Evolutionary conservation across 2,888 invertebrate genomes (phyloP).

Genomic region (Idaea straminata): DNA sequence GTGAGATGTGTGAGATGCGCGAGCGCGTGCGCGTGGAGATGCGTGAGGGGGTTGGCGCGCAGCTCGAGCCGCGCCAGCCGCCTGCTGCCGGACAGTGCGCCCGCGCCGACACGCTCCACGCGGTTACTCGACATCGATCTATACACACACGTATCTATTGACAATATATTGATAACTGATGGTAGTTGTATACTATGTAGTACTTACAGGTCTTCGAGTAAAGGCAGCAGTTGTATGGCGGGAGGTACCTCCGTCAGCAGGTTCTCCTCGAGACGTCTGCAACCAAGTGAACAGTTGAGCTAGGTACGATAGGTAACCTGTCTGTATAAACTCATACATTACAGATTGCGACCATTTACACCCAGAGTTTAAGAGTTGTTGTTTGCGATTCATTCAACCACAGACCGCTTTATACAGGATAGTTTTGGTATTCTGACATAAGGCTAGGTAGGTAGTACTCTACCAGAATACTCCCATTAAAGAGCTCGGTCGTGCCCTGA

Average conservation of each 20-base stretch:
- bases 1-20: slow-evolving; percentile 84
- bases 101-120: slow-evolving; percentile 86
- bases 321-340: not conserved
- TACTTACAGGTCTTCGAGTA: slow-evolving; percentile 93
- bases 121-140: slow-evolving; percentile 89
- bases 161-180: too few relatives aligned
- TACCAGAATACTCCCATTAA: too few relatives aligned
- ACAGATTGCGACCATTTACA: not conserved
- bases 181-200: not conserved
- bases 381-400: not conserved
- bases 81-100: slow-evolving; percentile 84
- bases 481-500: too few relatives aligned
- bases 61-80: slow-evolving; percentile 88
- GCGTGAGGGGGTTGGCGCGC: slow-evolving; percentile 89
- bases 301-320: not conserved
- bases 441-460: too few relatives aligned
- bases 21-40: slow-evolving; percentile 86
- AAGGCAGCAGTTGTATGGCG: slow-evolving; percentile 86
- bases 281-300: slow-evolving; percentile 16
- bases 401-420: too few relatives aligned
- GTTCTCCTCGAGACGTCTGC: slow-evolving; percentile 69
- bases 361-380: not conserved
- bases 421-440: too few relatives aligned
- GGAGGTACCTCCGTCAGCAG: slow-evolving; percentile 84
- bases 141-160: not conserved